phyloP scores from a whole-genome alignment of 2,113 vertebrate genomes.

The Esox niger region DNA sequence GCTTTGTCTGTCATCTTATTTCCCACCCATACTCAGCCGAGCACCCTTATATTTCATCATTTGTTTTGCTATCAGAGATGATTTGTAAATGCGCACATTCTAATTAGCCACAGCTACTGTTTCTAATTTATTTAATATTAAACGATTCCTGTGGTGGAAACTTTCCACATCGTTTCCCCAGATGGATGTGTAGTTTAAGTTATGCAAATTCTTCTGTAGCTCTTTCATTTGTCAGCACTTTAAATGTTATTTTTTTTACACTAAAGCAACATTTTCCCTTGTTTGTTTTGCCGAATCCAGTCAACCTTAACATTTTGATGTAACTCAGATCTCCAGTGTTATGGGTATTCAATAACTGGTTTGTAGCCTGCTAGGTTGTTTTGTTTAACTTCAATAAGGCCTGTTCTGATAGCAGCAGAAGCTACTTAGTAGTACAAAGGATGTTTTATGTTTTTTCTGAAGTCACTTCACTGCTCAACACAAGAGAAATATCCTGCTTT shows the following conservation, averaged over 20 bases:
- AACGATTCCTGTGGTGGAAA: constrained; percentile 92
- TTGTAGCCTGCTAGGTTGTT: constrained; percentile 80
- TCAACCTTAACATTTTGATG: constrained; percentile 85
- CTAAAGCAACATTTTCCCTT: constrained; percentile 62
- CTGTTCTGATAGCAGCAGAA: constrained; percentile 79
- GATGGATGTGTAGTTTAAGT: constrained; percentile 85
- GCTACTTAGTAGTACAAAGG: constrained; percentile 72
- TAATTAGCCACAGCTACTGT: constrained; percentile 95
- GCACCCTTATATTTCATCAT: constrained; percentile 99
- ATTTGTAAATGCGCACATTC: constrained; percentile 99
- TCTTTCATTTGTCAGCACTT: constrained; percentile 85
- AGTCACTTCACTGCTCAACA: constrained; percentile 67
- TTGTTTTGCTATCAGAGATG: constrained; percentile 99
- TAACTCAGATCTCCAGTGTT: constrained; percentile 75
- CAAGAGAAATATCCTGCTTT: constrained; percentile 9
- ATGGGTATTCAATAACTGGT: constrained; percentile 82
- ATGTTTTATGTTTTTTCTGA: constrained; percentile 75
- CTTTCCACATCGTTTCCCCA: constrained; percentile 74
- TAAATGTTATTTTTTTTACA: constrained; percentile 76
- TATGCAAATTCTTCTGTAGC: constrained; percentile 85
- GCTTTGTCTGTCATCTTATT: constrained; percentile 97
- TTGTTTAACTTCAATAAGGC: constrained; percentile 87
- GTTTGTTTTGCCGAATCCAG: constrained; percentile 76
- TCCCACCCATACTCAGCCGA: constrained; percentile 82
- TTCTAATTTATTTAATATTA: constrained; percentile 97